These are phyloP conservation scores for Epirrita christyi DNA, from an alignment of 2,888 invertebrate genomes.

Conservation along the genomic window DNA sequence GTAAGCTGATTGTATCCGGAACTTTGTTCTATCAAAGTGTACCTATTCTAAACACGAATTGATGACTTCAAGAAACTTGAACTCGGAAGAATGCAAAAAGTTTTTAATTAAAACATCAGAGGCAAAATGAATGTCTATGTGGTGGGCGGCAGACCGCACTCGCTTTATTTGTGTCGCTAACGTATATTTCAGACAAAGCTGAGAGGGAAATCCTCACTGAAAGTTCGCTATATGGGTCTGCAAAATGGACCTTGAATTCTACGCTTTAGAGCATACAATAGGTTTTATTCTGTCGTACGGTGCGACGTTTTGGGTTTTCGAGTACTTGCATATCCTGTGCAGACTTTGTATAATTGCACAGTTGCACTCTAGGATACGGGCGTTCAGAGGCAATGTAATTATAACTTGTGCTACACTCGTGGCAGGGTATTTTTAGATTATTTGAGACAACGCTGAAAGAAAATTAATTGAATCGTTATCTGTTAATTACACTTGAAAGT, in stretches of 20 bases:
- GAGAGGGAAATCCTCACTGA: conserved; percentile 68
- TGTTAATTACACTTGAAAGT: conserved; percentile 19
- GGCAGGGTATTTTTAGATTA: conserved; percentile 32
- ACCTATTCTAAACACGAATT: conserved; percentile 10
- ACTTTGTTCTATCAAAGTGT: conserved; percentile 24
- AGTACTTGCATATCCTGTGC: conserved; percentile 57
- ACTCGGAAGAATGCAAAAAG: conserved; percentile 35
- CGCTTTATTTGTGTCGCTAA: conserved; percentile 71
- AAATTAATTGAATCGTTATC: conserved; percentile 23
- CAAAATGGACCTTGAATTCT: conserved; percentile 45
- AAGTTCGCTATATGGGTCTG: conserved; percentile 46
- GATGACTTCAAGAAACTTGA: conserved; percentile 25
- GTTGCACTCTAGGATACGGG: conserved; percentile 63
- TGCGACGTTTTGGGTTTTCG: conserved; percentile 51
- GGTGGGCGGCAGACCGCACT: conserved; percentile 67
- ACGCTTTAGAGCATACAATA: conserved; percentile 44
- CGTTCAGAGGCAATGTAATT: conserved; percentile 58
- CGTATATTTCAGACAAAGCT: conserved; percentile 68
- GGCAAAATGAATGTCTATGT: conserved; percentile 58
- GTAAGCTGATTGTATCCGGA: conserved; percentile 67
- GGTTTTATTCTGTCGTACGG: conserved; percentile 36
- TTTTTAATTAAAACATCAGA: conserved; percentile 74
- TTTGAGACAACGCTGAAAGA: conserved; percentile 24
- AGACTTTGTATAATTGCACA: conserved; percentile 73
- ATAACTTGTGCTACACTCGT: conserved; percentile 54